Evolutionary conservation across 2,113 vertebrate genomes (phyloP), one percentile per base, ranked within the genome.

Genomic region (Calypte anna): DNA sequence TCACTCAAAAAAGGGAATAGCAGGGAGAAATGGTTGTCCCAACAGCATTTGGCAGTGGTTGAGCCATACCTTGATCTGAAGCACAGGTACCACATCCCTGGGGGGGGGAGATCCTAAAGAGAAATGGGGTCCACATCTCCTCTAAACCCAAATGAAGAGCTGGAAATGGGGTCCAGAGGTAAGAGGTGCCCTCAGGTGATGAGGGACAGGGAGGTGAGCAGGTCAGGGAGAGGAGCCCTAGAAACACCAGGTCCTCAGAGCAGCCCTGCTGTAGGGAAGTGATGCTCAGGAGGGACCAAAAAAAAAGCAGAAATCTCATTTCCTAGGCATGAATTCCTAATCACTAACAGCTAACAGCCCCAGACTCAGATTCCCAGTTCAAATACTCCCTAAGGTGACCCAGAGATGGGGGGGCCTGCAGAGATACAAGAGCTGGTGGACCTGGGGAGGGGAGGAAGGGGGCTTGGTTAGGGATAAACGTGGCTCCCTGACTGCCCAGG

Each of bases 171-270:
- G 11, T 74, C 23, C 44, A 86, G 68, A 93, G 28, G 36, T 72
- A 86, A 51, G 7, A 75, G 36, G 33, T 50, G 8, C n/a, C 24
- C 28, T 46, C 1, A 0, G 51, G 28, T 81, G 78, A 55, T 31
- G 13, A 57, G 30, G 54, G 50, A 33, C 0, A 0, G 8, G 10
- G 19, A 63, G 38, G 11, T 10, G 8, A 91, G 51, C 6, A 36
- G 40, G 36, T 50, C 53, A 54, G 33, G 44, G 28, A 81, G 69
- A 61, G n/a, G 12, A 62, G 33, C 38, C 43, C 46, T 55, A 59
- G n/a, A 80, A 64, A 67, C 30, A 48, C 0, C 0, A 0, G 18
- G 46, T 70, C 40, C 48, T 48, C 46, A 24, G 33, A 74, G 40
- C 46, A 64, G 7, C n/a, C 36, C 75, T 67, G 38, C 43, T 21